These are phyloP conservation scores for Bugula neritina DNA, from an alignment of 2,888 invertebrate genomes.

Conservation along the genomic window DNA sequence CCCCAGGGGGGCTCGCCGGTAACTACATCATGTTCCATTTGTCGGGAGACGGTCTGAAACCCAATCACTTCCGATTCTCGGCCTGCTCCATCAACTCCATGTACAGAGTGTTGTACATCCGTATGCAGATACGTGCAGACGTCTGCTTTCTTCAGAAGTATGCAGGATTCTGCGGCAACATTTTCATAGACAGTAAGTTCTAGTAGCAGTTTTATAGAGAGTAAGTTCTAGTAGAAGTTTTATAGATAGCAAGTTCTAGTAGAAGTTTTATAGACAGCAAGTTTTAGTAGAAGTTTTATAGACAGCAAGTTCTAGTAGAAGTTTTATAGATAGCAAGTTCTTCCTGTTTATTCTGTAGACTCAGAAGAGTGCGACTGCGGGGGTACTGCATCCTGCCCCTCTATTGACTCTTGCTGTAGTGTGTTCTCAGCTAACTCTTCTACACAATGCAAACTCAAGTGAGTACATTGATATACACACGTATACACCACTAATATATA, in stretches of 20 bases:
- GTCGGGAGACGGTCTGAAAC: conserved; percentile 34
- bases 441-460: conserved; percentile 20
- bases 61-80: conserved; percentile 42
- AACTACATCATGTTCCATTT: conserved; percentile 42
- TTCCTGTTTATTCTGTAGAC: too few species aligned
- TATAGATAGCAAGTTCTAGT: too few species aligned
- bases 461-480: too few species aligned
- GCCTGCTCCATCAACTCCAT: conserved; percentile 39
- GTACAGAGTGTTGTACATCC: conserved; percentile 37
- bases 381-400: neutral
- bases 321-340: too few species aligned
- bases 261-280: too few species aligned
- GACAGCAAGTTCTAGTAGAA: too few species aligned
- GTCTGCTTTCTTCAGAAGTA: conserved; percentile 33
- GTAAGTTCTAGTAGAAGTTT: too few species aligned
- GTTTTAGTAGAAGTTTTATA: too few species aligned
- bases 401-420: conserved; percentile 21
- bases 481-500: too few species aligned
- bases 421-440: conserved; percentile 20
- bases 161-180: conserved; percentile 39
- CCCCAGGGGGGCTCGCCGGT: conserved; percentile 34
- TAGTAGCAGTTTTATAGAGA: too few species aligned
- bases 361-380: conserved; percentile 27
- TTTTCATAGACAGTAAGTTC: conserved; percentile 34
- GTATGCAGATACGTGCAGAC: conserved; percentile 31